Percentiles rank a stretch among this genome's conserved stretches.
These are phyloP conservation scores for Vannuccia rotundouncinata DNA, from an alignment of 2,888 invertebrate genomes.

Conservation along the genomic window DNA sequence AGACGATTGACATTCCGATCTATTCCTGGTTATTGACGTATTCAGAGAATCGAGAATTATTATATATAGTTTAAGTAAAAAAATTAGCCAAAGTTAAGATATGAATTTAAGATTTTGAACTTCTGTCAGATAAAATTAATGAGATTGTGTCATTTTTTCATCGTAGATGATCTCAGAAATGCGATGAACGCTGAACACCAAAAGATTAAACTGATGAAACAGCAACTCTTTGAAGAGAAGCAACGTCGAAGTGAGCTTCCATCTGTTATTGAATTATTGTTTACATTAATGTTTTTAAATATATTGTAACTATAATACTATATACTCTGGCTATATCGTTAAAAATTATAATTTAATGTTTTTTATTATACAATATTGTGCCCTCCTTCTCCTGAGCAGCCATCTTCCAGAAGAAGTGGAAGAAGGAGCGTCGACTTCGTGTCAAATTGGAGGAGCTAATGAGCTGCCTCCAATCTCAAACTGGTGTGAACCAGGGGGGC, in stretches of 20 bases:
- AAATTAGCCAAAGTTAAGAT: too few relatives aligned
- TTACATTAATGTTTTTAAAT: too few relatives aligned
- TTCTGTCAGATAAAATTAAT: too few relatives aligned
- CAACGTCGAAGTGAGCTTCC: neutral
- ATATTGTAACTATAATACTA: too few relatives aligned
- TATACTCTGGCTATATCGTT: neutral
- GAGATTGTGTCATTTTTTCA: too few relatives aligned
- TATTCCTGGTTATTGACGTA: too few relatives aligned
- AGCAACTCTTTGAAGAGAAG: constrained; percentile 4
- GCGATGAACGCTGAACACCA: neutral
- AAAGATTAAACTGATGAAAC: neutral
- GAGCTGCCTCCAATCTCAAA: neutral
- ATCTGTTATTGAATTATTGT: neutral
- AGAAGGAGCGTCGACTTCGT: neutral
- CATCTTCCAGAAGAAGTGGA: constrained; percentile 20
- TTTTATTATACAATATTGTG: neutral
- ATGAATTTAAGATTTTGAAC: too few relatives aligned
- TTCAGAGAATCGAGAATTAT: too few relatives aligned
- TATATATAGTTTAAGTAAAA: too few relatives aligned
- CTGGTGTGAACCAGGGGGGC: neutral
- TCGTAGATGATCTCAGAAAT: neutral
- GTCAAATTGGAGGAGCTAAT: constrained; percentile 13
- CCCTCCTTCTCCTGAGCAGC: neutral
- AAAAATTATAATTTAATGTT: neutral
- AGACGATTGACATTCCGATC: too few relatives aligned